Conservation (phyloP, 2,113 vertebrate species). For the Theropithecus gelada region DNA sequence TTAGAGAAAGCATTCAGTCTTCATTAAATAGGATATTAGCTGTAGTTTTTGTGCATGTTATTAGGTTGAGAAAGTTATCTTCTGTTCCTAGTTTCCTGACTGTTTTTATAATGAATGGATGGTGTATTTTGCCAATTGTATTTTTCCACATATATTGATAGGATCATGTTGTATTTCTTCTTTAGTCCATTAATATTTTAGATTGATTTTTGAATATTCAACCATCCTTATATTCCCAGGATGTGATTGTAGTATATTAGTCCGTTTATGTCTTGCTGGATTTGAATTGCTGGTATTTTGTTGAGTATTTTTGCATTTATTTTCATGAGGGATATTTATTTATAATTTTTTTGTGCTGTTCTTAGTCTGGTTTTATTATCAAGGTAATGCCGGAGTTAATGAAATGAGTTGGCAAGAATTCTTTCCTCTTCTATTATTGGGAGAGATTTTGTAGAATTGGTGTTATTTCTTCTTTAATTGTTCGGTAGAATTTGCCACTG, state of each 20-base stretch:
- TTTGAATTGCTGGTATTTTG: not conserved
- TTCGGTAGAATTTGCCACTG: not conserved
- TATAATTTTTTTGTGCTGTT: not conserved
- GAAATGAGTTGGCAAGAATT: not conserved
- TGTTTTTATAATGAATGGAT: not conserved
- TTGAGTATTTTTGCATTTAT: not conserved
- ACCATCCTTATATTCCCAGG: not conserved
- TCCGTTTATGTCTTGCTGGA: not conserved
- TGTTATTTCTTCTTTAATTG: conserved; percentile 1
- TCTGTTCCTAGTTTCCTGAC: not conserved
- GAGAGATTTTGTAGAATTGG: not conserved
- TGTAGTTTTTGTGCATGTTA: not conserved
- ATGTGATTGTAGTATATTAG: not conserved
- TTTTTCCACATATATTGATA: not conserved
- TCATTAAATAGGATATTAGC: not conserved
- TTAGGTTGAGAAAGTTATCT: not conserved
- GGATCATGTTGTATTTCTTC: not conserved
- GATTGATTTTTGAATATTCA: not conserved
- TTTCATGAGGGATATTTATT: not conserved
- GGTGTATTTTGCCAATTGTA: not conserved
- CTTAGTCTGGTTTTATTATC: not conserved
- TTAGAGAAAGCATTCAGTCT: not conserved
- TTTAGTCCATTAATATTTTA: not conserved
- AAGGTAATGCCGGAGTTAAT: not conserved
- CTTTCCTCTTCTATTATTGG: not conserved